Evolutionary conservation across 2,888 invertebrate genomes (phyloP), one percentile per base, ranked within the genome.

Genomic region (Campopleginae sp.): DNA sequence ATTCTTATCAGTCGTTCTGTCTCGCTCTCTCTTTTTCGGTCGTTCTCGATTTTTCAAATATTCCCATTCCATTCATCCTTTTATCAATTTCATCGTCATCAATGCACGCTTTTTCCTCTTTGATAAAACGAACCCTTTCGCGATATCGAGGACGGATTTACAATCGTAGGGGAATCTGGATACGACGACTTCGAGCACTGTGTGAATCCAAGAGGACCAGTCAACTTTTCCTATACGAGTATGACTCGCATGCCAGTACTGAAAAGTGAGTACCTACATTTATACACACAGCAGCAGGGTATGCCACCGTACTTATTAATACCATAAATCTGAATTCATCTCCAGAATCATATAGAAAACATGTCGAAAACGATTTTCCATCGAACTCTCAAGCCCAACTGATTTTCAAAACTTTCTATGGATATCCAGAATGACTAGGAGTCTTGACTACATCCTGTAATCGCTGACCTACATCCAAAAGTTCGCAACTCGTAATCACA

Each of bases 71-170:
- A 17, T 44, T 68, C 14, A 27, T 46, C 46, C 46, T 17, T 14
- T 27, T 8, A 31, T 46, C 46, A 46, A 68, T 68, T 27, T 1
- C 68, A 27, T 10, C 23, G 68, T 46, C 23, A 46, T 68, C 68
- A 27, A 46, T 68, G 68, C 46, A 27, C 46, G 46, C 46, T 46
- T 46, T 68, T 68, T 27, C 8, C 17, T 27, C n/a, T 68, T 68
- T 27, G 27, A 46, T 68, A 46, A 31, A 68, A 31, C 68, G 31
- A 27, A 68, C 46, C 19, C 68, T 19, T 19, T 46, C 46, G 27
- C 46, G 31, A 19, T 44, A 46, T 38, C 44, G 68, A 68, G 44
- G 27, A 68, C 46, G n/a, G 46, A 46, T 68, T 68, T 46, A 27
- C 46, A 27, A 2, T 27, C 27, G 44, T n/a, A 17, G 23, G 31